phyloP scores from a whole-genome alignment of 2,797 vertebrate species.

The Sparus aurata region DNA sequence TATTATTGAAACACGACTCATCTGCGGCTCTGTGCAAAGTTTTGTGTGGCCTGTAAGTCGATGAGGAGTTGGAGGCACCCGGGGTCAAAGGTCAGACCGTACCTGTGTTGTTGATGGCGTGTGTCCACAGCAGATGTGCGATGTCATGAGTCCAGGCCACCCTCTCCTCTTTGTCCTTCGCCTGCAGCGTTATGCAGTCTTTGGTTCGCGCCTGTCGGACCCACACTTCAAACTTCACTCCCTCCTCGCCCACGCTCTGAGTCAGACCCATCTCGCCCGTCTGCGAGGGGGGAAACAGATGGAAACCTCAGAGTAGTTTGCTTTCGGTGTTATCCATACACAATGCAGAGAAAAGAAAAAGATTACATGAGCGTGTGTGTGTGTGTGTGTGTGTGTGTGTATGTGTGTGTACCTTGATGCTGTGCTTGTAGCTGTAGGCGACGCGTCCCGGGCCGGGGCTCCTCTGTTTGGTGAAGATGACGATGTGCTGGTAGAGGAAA shows the following conservation, averaged over 20 bases:
- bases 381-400: not conserved
- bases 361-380: not conserved
- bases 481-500: constrained; percentile 91
- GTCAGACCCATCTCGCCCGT: constrained; percentile 93
- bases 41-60: too few relatives aligned
- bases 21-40: too few relatives aligned
- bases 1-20: too few relatives aligned
- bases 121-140: constrained; percentile 92
- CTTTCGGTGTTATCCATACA: constrained; percentile 12
- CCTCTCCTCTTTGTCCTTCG: constrained; percentile 80
- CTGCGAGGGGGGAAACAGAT: constrained; percentile 71
- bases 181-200: constrained; percentile 90
- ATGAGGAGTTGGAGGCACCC: not conserved
- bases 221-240: constrained; percentile 92
- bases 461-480: constrained; percentile 92
- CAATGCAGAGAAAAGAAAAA: constrained; percentile 9
- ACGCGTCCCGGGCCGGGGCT: constrained; percentile 81
- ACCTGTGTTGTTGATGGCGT: constrained; percentile 93
- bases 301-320: not conserved
- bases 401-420: constrained; percentile 90
- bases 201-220: constrained; percentile 87
- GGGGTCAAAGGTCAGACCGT: constrained; percentile 32
- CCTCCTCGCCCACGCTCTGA: constrained; percentile 90
- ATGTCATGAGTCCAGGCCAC: constrained; percentile 90
- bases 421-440: constrained; percentile 90